Evolutionary conservation across 1,140 invertebrate species (phyloP).

Genomic region (Liolophura sinensis): DNA sequence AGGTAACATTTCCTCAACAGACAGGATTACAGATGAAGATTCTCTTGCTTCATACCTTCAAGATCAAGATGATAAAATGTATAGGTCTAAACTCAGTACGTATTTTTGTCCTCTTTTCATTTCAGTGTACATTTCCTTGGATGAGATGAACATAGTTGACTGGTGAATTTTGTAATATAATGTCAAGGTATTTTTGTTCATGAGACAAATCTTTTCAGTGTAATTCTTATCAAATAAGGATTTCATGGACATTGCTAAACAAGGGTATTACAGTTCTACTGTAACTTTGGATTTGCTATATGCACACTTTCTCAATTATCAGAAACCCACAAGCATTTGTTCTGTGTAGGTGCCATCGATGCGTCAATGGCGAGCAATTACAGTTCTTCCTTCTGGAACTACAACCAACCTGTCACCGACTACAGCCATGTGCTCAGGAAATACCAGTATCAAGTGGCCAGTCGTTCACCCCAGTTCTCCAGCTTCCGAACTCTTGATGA

Average conservation of each 20-base stretch:
- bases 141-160: neutral
- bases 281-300: neutral
- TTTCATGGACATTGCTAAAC: neutral
- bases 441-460: conserved; percentile 54
- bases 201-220: neutral
- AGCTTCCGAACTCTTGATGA: conserved; percentile 13
- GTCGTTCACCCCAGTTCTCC: conserved; percentile 39
- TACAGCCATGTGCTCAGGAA: conserved; percentile 46
- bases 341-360: conserved; percentile 30
- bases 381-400: conserved; percentile 47
- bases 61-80: conserved; percentile 44
- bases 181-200: conserved; percentile 1
- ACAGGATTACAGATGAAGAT: conserved; percentile 33
- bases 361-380: conserved; percentile 9
- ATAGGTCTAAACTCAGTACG: conserved; percentile 35
- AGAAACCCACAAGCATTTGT: neutral
- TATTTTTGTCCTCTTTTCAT: neutral
- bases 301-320: neutral
- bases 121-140: neutral
- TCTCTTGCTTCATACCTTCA: conserved; percentile 35
- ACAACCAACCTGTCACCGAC: conserved; percentile 41
- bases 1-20: conserved; percentile 25
- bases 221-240: neutral
- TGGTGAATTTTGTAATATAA: neutral
- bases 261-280: neutral